A percentile compares a stretch with the other conserved stretches of the same genome.
phyloP scores from a whole-genome alignment of 2,888 invertebrate species.

The Ellobium chinense region DNA sequence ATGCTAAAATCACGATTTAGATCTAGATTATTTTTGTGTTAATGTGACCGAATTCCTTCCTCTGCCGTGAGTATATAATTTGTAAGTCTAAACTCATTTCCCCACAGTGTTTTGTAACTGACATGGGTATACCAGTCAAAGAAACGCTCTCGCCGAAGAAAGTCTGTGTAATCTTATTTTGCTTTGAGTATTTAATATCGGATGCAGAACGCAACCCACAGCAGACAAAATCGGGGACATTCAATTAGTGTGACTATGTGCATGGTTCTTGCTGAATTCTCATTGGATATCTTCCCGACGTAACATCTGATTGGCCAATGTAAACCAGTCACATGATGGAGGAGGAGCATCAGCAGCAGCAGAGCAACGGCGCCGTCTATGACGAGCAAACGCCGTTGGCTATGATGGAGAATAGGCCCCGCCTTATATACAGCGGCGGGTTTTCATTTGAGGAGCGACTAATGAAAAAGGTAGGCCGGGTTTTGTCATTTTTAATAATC shows the following conservation, averaged over 20 bases:
- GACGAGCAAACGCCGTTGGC: slow-evolving; percentile 24
- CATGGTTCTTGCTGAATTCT: background rate
- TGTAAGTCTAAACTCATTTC: too few relatives aligned
- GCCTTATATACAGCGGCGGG: slow-evolving; percentile 1
- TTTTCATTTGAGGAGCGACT: slow-evolving; percentile 30
- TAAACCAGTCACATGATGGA: background rate
- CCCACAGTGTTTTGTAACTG: too few relatives aligned
- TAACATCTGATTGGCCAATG: background rate
- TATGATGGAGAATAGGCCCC: slow-evolving; percentile 8
- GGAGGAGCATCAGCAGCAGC: background rate
- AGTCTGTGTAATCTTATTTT: too few relatives aligned
- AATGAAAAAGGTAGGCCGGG: background rate
- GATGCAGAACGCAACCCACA: too few relatives aligned
- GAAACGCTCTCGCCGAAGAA: too few relatives aligned
- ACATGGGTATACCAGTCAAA: too few relatives aligned
- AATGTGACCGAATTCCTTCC: too few relatives aligned
- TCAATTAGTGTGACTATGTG: background rate
- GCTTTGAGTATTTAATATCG: too few relatives aligned
- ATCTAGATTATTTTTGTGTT: too few relatives aligned
- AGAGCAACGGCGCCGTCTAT: background rate
- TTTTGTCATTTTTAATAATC: background rate
- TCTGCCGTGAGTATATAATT: too few relatives aligned
- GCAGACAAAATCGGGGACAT: too few relatives aligned
- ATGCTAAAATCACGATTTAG: too few relatives aligned
- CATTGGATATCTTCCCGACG: background rate